Conservation (phyloP, 2,113 vertebrate genomes). For the Menidia beryllina region DNA sequence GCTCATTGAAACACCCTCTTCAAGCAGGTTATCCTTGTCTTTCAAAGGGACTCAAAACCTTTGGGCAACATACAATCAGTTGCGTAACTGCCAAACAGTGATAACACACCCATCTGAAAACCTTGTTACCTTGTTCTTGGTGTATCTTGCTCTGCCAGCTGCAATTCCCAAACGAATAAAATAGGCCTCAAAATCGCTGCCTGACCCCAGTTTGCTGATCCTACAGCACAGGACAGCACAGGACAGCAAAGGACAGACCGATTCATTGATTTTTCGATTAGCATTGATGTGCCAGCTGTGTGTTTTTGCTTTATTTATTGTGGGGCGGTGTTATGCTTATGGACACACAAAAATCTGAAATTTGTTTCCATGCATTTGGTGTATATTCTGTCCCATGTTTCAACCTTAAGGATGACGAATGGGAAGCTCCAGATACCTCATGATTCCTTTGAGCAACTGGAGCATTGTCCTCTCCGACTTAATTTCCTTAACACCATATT, state of each 20-base stretch:
- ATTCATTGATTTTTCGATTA: not conserved
- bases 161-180: slow-evolving; percentile 95
- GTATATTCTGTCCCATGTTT: not conserved
- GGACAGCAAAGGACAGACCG: not conserved
- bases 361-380: no score
- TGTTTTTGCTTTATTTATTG: not conserved
- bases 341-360: not conserved
- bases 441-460: not conserved
- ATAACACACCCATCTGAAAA: no score
- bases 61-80: no score
- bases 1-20: not conserved
- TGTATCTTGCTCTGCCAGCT: slow-evolving; percentile 92
- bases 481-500: not conserved
- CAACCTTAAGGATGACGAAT: no score
- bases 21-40: not conserved
- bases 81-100: no score
- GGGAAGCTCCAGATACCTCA: not conserved
- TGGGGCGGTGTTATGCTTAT: no score
- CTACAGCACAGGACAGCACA: slow-evolving; percentile 73
- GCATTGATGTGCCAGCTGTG: no score
- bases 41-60: not conserved
- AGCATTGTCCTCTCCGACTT: not conserved
- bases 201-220: slow-evolving; percentile 96
- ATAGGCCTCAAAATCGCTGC: slow-evolving; percentile 96
- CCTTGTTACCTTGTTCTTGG: slow-evolving; percentile 84